These are phyloP conservation scores for Sphyrna mokarran DNA, from an alignment of 2,113 vertebrate species.

Conservation along the genomic window DNA sequence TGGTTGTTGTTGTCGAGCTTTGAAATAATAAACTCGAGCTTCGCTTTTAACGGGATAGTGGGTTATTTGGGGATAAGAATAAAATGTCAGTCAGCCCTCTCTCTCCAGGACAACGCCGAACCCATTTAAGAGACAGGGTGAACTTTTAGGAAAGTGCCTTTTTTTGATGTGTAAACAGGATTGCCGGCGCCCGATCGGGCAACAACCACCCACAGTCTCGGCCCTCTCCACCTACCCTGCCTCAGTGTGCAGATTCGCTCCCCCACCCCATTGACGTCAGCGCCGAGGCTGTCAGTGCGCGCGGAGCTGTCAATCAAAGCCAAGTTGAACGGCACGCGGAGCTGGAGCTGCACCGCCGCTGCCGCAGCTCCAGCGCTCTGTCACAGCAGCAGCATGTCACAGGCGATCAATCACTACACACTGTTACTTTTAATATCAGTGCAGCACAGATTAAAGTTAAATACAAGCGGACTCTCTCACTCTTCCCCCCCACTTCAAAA, in stretches of 20 bases:
- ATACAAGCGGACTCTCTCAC: background rate
- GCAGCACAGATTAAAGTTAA: background rate
- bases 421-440: background rate
- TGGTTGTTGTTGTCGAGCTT: background rate
- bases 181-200: background rate
- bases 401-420: conserved; percentile 1
- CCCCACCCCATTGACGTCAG: background rate
- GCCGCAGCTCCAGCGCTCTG: background rate
- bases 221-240: too few species aligned
- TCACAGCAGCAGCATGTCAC: background rate
- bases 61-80: background rate
- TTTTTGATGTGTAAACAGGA: background rate
- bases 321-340: background rate
- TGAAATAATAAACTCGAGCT: background rate
- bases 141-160: background rate
- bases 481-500: background rate
- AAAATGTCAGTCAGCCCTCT: background rate
- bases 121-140: background rate
- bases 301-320: background rate
- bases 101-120: background rate
- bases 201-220: background rate
- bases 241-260: background rate
- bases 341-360: background rate
- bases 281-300: background rate
- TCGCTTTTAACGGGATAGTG: background rate